Evolutionary conservation across 2,888 invertebrate genomes (phyloP).

Genomic region (Hypsopygia costalis): DNA sequence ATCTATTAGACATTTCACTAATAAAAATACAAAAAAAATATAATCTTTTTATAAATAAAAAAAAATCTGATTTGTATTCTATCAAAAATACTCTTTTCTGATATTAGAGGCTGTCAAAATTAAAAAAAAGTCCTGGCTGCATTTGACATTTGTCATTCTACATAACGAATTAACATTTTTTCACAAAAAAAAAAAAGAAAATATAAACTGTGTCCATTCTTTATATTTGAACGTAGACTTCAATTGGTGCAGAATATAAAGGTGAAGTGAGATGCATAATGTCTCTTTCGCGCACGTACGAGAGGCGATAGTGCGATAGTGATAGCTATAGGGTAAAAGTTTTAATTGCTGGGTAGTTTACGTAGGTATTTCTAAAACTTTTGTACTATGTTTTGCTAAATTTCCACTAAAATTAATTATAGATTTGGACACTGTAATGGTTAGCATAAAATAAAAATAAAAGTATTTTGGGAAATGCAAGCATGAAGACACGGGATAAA

Average conservation of each 20-base stretch:
- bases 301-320: conserved; percentile 64
- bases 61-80: too few species aligned
- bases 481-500: conserved; percentile 37
- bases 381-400: conserved; percentile 81
- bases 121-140: too few species aligned
- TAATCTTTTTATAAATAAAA: too few species aligned
- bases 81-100: too few species aligned
- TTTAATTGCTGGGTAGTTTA: conserved; percentile 75
- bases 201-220: conserved; percentile 48
- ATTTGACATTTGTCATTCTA: background rate
- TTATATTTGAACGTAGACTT: conserved; percentile 38
- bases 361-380: conserved; percentile 78
- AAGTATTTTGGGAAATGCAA: conserved; percentile 52
- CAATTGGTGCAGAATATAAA: conserved; percentile 55
- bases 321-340: conserved; percentile 70
- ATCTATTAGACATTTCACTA: too few species aligned
- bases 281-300: conserved; percentile 53
- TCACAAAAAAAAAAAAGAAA: conserved; percentile 15
- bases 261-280: conserved; percentile 30
- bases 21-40: too few species aligned
- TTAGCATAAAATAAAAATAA: conserved; percentile 36
- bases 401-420: conserved; percentile 74
- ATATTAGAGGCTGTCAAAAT: too few species aligned
- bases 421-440: conserved; percentile 70
- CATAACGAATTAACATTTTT: conserved; percentile 5